A percentile compares a stretch with the other conserved stretches of the same genome.
phyloP scores from a whole-genome alignment of 2,888 invertebrate genomes.

The Tetanocera ferruginea region DNA sequence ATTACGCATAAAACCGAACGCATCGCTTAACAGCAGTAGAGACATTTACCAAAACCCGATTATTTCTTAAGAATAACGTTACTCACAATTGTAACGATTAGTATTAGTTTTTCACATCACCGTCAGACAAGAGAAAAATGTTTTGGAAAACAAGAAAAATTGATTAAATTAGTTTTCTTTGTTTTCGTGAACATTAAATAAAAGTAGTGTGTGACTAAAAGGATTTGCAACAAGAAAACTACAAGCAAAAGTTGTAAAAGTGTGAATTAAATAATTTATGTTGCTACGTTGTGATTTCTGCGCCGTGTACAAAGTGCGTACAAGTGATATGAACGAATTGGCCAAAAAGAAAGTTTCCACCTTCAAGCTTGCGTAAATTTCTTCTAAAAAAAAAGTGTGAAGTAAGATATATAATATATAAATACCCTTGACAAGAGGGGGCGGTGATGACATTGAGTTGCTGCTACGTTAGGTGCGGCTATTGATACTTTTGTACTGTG shows the following conservation, averaged over 20 bases:
- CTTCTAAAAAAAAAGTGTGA: not conserved
- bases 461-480: constrained; percentile 18
- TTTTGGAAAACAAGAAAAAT: constrained; percentile 29
- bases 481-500: constrained; percentile 8
- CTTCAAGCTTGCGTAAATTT: not conserved
- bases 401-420: constrained; percentile 10
- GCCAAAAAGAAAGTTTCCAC: constrained; percentile 30
- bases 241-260: not conserved
- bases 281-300: constrained; percentile 3
- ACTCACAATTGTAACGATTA: not conserved
- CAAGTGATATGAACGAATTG: constrained; percentile 30
- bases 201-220: not conserved
- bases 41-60: not conserved
- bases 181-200: not conserved
- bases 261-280: not conserved
- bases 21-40: not conserved
- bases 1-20: not conserved
- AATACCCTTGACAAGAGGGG: not conserved
- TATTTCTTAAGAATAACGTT: not conserved
- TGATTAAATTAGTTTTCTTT: not conserved
- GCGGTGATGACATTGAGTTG: constrained; percentile 18
- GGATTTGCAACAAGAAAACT: not conserved
- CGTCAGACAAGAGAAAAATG: constrained; percentile 10
- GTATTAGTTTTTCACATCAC: constrained; percentile 14
- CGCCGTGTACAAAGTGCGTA: not conserved